phyloP scores from a whole-genome alignment of 2,888 invertebrate species.

The Cryptocephalus moraei region DNA sequence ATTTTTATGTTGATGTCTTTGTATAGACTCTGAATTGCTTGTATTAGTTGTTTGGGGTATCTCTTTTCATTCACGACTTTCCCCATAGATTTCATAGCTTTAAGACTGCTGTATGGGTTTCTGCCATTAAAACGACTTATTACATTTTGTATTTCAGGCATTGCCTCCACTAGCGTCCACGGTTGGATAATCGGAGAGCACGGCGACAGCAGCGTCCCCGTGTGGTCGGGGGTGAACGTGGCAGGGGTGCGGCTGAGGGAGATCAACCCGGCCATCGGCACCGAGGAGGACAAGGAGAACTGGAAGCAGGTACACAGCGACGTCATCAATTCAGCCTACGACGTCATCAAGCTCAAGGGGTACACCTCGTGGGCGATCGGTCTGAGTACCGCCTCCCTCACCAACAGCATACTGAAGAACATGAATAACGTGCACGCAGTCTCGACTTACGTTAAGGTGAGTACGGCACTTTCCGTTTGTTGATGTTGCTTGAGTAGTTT shows the following conservation, averaged over 20 bases:
- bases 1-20: too few species aligned
- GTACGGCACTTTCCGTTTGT: slow-evolving; percentile 11
- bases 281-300: slow-evolving; percentile 61
- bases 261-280: slow-evolving; percentile 64
- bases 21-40: too few species aligned
- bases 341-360: slow-evolving; percentile 79
- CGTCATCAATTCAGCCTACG: slow-evolving; percentile 79
- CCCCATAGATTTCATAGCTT: too few species aligned
- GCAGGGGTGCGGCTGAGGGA: slow-evolving; percentile 79
- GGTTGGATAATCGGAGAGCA: slow-evolving; percentile 94
- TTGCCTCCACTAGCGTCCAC: slow-evolving; percentile 78
- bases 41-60: too few species aligned
- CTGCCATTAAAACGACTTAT: too few species aligned
- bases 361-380: slow-evolving; percentile 91
- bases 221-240: slow-evolving; percentile 90
- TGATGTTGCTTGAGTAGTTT: slow-evolving; percentile 1
- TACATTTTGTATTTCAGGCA: slow-evolving; percentile 16
- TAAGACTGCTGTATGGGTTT: too few species aligned
- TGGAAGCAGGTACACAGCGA: slow-evolving; percentile 71
- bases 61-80: too few species aligned
- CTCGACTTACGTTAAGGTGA: slow-evolving; percentile 66
- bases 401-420: slow-evolving; percentile 62
- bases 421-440: slow-evolving; percentile 67
- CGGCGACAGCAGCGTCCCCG: slow-evolving; percentile 71
- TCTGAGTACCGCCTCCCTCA: slow-evolving; percentile 62